Evolutionary conservation across 37 sponge, comb jelly and placozoan genomes (phyloP), one percentile per base, ranked within the genome.

Genomic region (Corticium candelabrum): DNA sequence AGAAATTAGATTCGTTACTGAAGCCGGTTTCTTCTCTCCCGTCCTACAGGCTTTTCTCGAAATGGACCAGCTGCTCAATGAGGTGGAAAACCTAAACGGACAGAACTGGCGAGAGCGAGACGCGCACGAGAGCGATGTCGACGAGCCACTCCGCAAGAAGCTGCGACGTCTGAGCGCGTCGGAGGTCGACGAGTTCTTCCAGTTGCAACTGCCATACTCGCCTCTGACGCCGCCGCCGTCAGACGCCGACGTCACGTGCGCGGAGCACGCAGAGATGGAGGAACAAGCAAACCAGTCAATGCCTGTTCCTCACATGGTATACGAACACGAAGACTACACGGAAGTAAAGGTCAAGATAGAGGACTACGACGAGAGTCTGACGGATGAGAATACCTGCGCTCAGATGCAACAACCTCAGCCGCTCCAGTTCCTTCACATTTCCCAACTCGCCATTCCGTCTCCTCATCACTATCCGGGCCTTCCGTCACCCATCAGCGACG

Each of bases 141-240:
- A n/a, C n/a, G n/a, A n/a, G n/a, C n/a, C n/a, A n/a, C n/a, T n/a
- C n/a, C n/a, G n/a, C n/a, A n/a, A n/a, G n/a, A n/a, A n/a, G 62
- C 62, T 21, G 62, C 62, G 62, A 50, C 62, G 62, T 50, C 62
- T 50, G 15, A 50, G 62, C 62, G 62, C 62, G 62, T 50, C 62
- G 15, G 62, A 50, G 21, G 21, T 50, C 62, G 62, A 50, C 62
- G 62, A 50, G 62, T 50, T 50, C 21, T 50, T 50, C 21, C 62
- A 50, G 15, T 50, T 50, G 15, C 15, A 27, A 11, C 11, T 50
- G 62, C 62, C 62, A 21, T 21, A 27, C 62, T 27, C 15, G 15
- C 62, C 62, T 11, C 21, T 21, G 62, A 11, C 62, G 62, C 62
- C 62, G 62, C 21, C 62, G 62, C 62, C 62, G 62, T 50, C 62